Base-by-base conservation (phyloP, 2,888 invertebrate genomes). In the Lampropteryx suffumata region DNA sequence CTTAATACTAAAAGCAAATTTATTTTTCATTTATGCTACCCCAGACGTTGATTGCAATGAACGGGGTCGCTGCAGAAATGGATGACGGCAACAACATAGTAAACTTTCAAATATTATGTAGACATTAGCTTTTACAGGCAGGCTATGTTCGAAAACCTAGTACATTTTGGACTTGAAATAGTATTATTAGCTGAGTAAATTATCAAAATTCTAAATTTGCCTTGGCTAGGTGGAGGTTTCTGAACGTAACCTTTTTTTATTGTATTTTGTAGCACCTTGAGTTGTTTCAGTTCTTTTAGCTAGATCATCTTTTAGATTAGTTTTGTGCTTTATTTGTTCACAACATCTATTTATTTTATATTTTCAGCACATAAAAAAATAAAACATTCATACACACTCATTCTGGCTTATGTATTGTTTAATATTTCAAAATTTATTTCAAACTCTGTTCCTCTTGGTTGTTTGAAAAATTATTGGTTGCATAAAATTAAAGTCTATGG, bases 101-200 rank as follows among this genome's bases (percentile, higher is more conserved):
- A 84, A 83, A 78, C 70, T 80, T 75, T 81, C 65, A 70, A 71
- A 76, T 73, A 71, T 79, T 73, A 73, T 50, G 85, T 88, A 88
- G 86, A 76, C 66, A 58, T 67, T 84, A 83, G 84, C 75, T 73
- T 77, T 65, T 65, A 71, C 65, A 70, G 76, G 78, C 79, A 82
- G 88, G 89, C 82, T 89, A 90, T 90, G 89, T 89, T 90, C 88
- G 84, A 84, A 89, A 90, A 89, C 89, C 87, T 83, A 57, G 39
- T 60, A 59, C 59, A 62, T 68, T 39, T 51, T 42, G 48, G 48
- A 43, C 48, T 52, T 43, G 42, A 3, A 3, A 47, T 8, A 45
- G 37, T 37, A 68, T 44, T 67, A 7, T 24, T 66, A 65, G 50
- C 51, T 61, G 49, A 54, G 28, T 10, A 57, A 52, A 65, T 36